Conservation (phyloP, 2,113 vertebrate species). For the Glaucidium brasilianum region DNA sequence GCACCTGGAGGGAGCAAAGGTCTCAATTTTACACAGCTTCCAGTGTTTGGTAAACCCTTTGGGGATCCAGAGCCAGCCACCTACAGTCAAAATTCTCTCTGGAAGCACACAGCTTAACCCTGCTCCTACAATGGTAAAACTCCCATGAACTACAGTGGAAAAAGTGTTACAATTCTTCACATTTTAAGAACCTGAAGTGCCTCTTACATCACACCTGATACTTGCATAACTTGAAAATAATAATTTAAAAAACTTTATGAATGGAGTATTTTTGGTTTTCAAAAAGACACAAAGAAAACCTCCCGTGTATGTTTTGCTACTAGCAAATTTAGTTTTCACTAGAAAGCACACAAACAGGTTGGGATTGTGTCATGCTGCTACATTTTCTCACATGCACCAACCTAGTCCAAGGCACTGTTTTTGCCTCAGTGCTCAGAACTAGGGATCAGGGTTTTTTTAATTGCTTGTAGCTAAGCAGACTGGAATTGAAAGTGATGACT, state of each 20-base stretch:
- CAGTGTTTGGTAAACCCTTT: neutral
- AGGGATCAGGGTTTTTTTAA: neutral
- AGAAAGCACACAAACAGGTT: neutral
- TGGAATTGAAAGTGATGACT: neutral
- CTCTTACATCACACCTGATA: neutral
- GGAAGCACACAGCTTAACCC: neutral
- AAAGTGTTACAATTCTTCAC: neutral
- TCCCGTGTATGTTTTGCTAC: neutral
- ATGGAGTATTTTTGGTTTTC: neutral
- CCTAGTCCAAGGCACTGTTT: neutral
- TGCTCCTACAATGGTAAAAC: neutral
- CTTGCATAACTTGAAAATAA: neutral
- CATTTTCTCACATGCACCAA: neutral
- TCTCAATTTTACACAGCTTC: neutral
- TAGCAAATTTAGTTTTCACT: neutral
- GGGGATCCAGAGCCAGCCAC: neutral
- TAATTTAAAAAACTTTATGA: neutral
- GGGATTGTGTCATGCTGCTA: accelerated
- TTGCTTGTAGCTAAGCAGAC: neutral
- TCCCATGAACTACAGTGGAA: neutral
- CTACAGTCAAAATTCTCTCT: neutral
- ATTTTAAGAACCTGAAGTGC: neutral
- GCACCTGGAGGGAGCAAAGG: neutral
- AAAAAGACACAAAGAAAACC: neutral
- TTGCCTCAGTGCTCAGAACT: neutral